Percentiles rank a stretch among this genome's conserved stretches.
Evolutionary conservation across 2,113 vertebrate species (phyloP).

Genomic region (Antechinus stuartii): DNA sequence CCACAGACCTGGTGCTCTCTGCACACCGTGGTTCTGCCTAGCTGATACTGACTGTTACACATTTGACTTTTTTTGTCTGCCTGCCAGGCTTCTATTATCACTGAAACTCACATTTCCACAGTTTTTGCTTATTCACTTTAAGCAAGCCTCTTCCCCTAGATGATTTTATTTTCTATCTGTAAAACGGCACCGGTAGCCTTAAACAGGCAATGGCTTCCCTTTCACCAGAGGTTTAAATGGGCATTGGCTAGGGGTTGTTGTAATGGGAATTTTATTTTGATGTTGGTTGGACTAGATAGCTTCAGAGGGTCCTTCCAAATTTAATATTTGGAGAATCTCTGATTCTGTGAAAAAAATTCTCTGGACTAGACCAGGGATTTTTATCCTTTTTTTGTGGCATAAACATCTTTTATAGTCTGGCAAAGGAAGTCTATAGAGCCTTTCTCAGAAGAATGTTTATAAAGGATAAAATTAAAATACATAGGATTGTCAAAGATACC

Average conservation of each 20-base stretch:
- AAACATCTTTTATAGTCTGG: not conserved
- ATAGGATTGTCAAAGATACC: not conserved
- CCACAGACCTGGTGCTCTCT: too few relatives aligned
- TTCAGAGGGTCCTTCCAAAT: not conserved
- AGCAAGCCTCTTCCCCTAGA: not conserved
- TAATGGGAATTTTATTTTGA: not conserved
- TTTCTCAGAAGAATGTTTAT: not conserved
- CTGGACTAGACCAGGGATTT: not conserved
- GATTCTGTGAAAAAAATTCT: not conserved
- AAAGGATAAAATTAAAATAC: not conserved
- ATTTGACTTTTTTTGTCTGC: not conserved
- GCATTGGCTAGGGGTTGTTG: not conserved
- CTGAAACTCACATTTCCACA: not conserved
- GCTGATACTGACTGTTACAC: not conserved
- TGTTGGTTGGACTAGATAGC: not conserved
- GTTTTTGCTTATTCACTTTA: not conserved
- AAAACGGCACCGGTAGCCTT: not conserved
- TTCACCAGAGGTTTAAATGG: not conserved
- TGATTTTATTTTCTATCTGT: not conserved
- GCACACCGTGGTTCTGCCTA: too few relatives aligned
- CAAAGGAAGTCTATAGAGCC: too few relatives aligned
- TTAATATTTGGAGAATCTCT: not conserved
- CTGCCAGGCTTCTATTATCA: not conserved
- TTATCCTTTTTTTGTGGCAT: not conserved
- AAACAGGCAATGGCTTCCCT: not conserved